phyloP scores from a whole-genome alignment of 2,888 invertebrate species.

The Lithophane semibrunnea region DNA sequence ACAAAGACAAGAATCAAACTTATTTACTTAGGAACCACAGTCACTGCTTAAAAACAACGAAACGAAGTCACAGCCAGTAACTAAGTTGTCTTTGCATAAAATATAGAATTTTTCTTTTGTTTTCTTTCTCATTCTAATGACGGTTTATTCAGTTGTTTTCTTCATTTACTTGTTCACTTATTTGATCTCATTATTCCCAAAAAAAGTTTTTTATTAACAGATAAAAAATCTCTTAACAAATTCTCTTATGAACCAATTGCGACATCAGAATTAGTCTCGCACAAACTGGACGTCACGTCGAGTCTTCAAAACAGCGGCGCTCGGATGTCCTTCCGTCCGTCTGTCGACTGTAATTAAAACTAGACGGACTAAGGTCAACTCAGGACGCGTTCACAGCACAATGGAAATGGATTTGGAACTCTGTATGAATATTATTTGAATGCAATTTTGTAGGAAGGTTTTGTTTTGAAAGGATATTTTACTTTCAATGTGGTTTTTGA shows the following conservation, averaged over 20 bases:
- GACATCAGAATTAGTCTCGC: conserved; percentile 34
- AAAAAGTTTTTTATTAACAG: neutral
- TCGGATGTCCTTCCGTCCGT: conserved; percentile 63
- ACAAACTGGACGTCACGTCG: conserved; percentile 41
- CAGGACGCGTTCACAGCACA: conserved; percentile 50
- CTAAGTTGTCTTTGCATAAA: neutral
- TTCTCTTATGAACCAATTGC: conserved; percentile 27
- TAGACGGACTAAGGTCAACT: conserved; percentile 62
- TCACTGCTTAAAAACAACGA: neutral
- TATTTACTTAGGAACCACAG: neutral
- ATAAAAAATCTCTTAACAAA: conserved; percentile 4
- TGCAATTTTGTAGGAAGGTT: conserved; percentile 10
- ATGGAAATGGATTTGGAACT: conserved; percentile 45
- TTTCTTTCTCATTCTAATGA: neutral
- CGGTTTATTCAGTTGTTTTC: neutral
- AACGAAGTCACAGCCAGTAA: neutral
- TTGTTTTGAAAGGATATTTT: conserved; percentile 10
- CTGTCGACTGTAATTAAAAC: conserved; percentile 68
- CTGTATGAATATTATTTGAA: conserved; percentile 44
- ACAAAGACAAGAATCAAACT: neutral
- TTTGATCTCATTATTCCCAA: too few species aligned
- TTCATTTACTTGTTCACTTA: neutral
- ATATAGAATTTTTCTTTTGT: neutral
- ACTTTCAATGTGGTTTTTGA: neutral
- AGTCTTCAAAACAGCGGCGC: conserved; percentile 59